Evolutionary conservation across 1,140 invertebrate species (phyloP).

Genomic region (Fopius arisanus): DNA sequence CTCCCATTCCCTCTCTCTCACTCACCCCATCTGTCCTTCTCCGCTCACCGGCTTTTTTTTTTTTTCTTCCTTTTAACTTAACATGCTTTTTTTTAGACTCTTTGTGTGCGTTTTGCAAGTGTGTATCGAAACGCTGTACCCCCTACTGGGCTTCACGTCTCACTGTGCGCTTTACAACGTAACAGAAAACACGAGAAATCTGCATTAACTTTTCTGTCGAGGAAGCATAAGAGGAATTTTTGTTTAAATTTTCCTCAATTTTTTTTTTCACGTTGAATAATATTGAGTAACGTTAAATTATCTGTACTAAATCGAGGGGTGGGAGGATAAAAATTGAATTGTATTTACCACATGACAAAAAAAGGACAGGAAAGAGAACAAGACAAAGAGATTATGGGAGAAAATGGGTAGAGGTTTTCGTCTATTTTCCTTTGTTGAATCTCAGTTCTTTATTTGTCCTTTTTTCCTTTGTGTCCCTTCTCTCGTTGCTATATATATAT

Average conservation of each 20-base stretch:
- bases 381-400: not conserved
- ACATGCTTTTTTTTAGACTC: not conserved
- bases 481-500: not conserved
- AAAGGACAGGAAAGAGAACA: not conserved
- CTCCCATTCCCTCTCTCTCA: not conserved
- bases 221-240: no score
- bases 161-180: not conserved
- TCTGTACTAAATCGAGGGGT: not conserved
- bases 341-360: not conserved
- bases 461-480: not conserved
- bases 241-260: no score
- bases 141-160: not conserved
- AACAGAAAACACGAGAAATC: not conserved
- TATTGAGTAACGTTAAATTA: no score
- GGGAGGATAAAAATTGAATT: not conserved
- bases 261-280: not conserved
- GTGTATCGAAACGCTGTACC: not conserved
- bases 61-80: not conserved
- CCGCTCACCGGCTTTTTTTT: not conserved
- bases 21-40: not conserved
- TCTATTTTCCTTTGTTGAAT: conserved; percentile 7
- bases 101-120: not conserved
- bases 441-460: not conserved
- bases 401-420: not conserved
- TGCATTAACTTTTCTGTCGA: not conserved